Evolutionary conservation across 2,888 invertebrate species (phyloP), one percentile per base, ranked within the genome.

Genomic region (Vannuccia rotundouncinata): DNA sequence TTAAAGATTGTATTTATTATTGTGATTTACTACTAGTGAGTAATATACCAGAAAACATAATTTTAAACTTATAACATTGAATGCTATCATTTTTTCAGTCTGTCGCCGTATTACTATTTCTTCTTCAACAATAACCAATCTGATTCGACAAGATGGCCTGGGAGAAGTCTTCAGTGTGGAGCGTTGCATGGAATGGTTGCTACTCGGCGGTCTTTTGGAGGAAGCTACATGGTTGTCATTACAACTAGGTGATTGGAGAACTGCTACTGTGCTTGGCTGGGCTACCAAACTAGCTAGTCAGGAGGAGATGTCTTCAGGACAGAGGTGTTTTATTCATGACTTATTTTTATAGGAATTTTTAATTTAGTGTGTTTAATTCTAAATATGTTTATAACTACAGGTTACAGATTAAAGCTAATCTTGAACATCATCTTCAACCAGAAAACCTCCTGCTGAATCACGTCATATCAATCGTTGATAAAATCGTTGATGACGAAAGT

Each of bases 161-260:
- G 84, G 84, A 60, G 80, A 82, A 25, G 81, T 85, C 1, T 87
- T 86, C 86, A 86, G 85, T 0, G 84, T 85, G 28, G 86, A 86
- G 79, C 79, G 86, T 10, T 83, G 85, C 10, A 82, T 86, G 79
- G 86, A 86, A 81, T 86, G 86, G 82, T 84, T 87, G 81, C 82
- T 87, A 59, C 82, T 87, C 30, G 83, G 84, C 80, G 87, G 87
- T 0, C 84, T 86, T 31, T 82, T 86, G 0, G 84, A 85, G 81
- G 87, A 87, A 82, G 86, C 86, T 2, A 84, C 84, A 27, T 87
- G 87, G 87, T 86, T 87, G 81, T 85, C 86, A 13, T 82, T 85
- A 59, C 83, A 83, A 74, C 85, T 87, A 84, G 87, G 87, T 0
- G 87, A 87, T 84, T 87, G 87, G 87, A 87, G 87, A 80, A 84